A percentile compares a stretch with the other conserved stretches of the same genome.
Evolutionary conservation across 2,797 vertebrate species (phyloP).

Genomic region (Pitangus sulphuratus): DNA sequence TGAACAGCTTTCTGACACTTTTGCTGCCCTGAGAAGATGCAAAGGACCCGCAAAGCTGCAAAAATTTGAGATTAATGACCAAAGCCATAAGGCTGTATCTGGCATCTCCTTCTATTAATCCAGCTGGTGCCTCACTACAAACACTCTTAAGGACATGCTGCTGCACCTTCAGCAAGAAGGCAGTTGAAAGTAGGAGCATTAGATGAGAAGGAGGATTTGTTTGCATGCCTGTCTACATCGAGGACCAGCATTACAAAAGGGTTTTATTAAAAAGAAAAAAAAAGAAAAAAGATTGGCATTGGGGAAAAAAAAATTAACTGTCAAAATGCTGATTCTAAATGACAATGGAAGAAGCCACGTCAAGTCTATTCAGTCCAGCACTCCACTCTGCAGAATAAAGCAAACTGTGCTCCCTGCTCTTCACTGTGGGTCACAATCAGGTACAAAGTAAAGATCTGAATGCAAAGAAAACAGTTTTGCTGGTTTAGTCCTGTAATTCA

Average conservation of each 20-base stretch:
- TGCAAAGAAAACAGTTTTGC: background rate
- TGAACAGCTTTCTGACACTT: background rate
- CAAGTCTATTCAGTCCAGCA: background rate
- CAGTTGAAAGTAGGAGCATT: background rate
- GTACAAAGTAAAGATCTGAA: background rate
- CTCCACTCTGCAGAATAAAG: background rate
- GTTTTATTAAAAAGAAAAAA: background rate
- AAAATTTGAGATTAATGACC: background rate
- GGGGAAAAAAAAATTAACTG: background rate
- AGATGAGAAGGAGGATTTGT: background rate
- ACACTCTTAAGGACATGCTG: fast-evolving
- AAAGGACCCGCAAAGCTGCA: background rate
- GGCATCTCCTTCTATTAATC: background rate
- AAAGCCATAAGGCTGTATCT: background rate
- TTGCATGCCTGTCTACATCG: fast-evolving
- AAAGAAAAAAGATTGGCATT: background rate
- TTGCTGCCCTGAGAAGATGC: background rate
- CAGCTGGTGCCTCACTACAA: background rate
- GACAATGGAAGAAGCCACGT: background rate
- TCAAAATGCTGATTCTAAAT: background rate
- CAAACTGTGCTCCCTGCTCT: background rate
- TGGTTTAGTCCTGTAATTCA: background rate
- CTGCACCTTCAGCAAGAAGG: background rate
- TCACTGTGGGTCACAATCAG: background rate
- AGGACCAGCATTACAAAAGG: background rate